Evolutionary conservation across 1,140 invertebrate genomes (phyloP), one percentile per base, ranked within the genome.

Genomic region (Prorops nasuta): DNA sequence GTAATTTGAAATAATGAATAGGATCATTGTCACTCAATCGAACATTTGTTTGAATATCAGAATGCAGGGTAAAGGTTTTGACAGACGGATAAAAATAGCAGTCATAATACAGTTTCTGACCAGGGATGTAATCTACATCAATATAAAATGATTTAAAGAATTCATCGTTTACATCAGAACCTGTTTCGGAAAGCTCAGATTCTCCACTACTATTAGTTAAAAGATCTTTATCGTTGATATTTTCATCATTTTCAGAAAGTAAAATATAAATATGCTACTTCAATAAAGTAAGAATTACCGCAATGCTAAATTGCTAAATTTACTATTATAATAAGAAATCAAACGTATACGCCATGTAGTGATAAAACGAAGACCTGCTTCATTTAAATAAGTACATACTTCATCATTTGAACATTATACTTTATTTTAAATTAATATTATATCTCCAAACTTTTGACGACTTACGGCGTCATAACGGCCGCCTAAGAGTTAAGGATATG

Each of bases 71-170:
- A 47, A 47, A 47, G 16, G n/a, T 12, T 39, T 47, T 47, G 2
- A 47, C 36, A 38, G 35, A 47, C 24, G 35, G 44, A 47, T 39
- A 47, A 39, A 38, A 47, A 24, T 12, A 38, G 28, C 19, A 31
- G 12, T 47, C 37, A 14, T 39, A 38, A 17, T 12, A 40, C 10
- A 39, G 12, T 16, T 47, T 35, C n/a, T 35, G 35, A 17, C n/a
- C 24, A 22, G 21, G 31, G 12, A 24, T 28, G 28, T 38, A 15
- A 14, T 47, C 35, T 9, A 6, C 24, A 28, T 6, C 10, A 10
- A 28, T 28, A 10, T 28, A 28, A 28, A 10, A 28, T 28, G 24
- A 6, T 6, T 28, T 28, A 10, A 28, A 39, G 28, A 38, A 31
- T 35, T 35, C 12, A 3, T 4, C 16, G 37, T 45, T 20, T 4